Evolutionary conservation across 2,113 vertebrate species (phyloP).

Genomic region (Nicator chloris): DNA sequence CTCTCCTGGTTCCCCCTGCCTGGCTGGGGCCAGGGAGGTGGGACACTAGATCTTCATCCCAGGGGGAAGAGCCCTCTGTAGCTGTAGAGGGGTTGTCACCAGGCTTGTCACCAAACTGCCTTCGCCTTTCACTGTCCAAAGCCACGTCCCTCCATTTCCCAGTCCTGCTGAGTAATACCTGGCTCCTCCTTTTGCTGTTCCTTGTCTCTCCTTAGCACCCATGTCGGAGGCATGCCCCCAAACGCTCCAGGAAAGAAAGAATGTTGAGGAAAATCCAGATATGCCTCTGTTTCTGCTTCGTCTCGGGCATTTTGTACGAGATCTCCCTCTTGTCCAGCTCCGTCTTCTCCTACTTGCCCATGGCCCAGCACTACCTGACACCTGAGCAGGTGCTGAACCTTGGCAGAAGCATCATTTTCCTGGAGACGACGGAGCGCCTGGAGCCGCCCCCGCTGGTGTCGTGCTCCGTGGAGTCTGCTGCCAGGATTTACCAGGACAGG

Average conservation of each 20-base stretch:
- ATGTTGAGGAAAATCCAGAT: constrained; percentile 73
- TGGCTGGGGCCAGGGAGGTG: background rate
- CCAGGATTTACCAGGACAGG: constrained; percentile 65
- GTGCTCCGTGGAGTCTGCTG: constrained; percentile 76
- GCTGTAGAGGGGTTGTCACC: background rate
- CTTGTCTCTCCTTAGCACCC: background rate
- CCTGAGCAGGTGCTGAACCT: constrained; percentile 52
- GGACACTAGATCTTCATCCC: background rate
- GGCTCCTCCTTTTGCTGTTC: background rate
- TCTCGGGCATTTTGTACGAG: constrained; percentile 69
- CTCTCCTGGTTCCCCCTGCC: background rate
- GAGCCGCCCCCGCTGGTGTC: constrained; percentile 65
- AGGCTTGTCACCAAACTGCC: background rate
- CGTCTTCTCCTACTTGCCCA: constrained; percentile 53
- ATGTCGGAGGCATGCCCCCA: background rate
- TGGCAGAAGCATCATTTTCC: constrained; percentile 69
- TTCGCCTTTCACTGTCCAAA: background rate
- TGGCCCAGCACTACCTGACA: constrained; percentile 41
- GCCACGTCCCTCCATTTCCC: background rate
- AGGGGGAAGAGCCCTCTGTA: background rate
- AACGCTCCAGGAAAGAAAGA: background rate
- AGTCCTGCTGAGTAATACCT: background rate
- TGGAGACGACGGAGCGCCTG: constrained; percentile 70
- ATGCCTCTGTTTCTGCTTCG: constrained; percentile 52
- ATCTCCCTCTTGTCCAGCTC: constrained; percentile 55